Conservation (phyloP, 2,797 vertebrate species). For the Pygocentrus nattereri region DNA sequence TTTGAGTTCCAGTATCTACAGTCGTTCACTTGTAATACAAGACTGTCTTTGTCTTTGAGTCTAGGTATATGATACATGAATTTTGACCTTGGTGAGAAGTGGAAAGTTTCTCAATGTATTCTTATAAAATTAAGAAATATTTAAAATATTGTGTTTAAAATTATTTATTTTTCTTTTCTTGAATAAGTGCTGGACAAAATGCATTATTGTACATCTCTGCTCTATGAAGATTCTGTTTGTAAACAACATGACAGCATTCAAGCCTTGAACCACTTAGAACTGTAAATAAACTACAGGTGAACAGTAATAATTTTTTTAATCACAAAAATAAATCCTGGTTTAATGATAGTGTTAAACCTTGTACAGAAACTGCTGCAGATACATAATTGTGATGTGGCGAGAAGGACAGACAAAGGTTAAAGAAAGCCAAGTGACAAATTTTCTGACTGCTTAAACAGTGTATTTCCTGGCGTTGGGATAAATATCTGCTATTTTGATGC, state of each 20-base stretch:
- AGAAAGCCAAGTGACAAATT: neutral
- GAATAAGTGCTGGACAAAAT: conserved; percentile 1
- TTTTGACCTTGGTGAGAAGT: neutral
- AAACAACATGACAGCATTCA: neutral
- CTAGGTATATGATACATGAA: neutral
- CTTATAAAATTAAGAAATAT: neutral
- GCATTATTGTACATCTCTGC: neutral
- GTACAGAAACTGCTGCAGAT: neutral
- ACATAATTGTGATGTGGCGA: neutral
- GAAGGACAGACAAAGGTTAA: neutral
- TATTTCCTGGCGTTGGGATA: neutral
- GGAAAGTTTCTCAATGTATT: neutral
- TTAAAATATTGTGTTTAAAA: neutral
- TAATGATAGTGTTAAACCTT: neutral
- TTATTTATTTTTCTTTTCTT: conserved; percentile 18
- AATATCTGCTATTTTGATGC: neutral
- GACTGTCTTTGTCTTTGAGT: neutral
- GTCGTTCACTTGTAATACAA: neutral
- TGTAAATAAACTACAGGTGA: neutral
- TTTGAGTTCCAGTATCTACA: neutral
- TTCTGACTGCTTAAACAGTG: neutral
- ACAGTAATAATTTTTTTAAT: neutral
- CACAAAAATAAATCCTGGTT: neutral
- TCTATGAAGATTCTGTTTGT: neutral
- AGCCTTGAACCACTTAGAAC: neutral